phyloP scores from a whole-genome alignment of 2,113 vertebrate genomes.

The Pelodiscus sinensis region DNA sequence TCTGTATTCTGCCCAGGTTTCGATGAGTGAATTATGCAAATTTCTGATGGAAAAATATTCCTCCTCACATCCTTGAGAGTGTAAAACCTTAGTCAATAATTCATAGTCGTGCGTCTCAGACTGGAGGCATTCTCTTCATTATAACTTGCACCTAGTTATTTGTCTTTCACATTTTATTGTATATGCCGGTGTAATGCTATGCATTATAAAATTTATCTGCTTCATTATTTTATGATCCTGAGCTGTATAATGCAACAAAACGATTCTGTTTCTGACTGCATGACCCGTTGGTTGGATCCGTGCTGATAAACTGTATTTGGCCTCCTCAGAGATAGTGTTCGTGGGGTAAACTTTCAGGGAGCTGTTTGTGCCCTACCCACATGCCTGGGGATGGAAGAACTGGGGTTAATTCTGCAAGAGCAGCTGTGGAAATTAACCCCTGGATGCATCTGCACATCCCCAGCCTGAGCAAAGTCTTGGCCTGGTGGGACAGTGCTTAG shows the following conservation, averaged over 20 bases:
- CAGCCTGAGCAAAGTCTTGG: neutral
- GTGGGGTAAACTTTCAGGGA: fast-evolving
- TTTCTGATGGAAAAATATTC: constrained; percentile 84
- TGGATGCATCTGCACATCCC: neutral
- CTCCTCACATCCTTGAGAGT: constrained; percentile 82
- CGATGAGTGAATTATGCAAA: constrained; percentile 85
- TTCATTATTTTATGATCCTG: constrained; percentile 79
- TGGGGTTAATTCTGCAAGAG: neutral
- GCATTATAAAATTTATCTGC: constrained; percentile 83
- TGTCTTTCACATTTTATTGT: constrained; percentile 82
- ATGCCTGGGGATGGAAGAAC: neutral
- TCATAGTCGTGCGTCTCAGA: constrained; percentile 79
- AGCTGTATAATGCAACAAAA: constrained; percentile 49
- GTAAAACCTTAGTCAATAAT: constrained; percentile 87
- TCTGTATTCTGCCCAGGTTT: constrained; percentile 83
- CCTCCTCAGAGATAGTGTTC: fast-evolving
- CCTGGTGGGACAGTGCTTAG: too few species aligned
- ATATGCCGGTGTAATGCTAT: constrained; percentile 76
- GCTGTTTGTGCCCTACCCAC: fast-evolving
- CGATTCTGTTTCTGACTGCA: neutral
- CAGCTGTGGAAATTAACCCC: neutral
- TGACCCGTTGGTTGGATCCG: neutral
- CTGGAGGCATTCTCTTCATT: constrained; percentile 84
- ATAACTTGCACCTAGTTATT: constrained; percentile 79
- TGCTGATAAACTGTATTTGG: neutral